Conservation (phyloP, 1,140 invertebrate species). For the Drosophila ambigua region DNA sequence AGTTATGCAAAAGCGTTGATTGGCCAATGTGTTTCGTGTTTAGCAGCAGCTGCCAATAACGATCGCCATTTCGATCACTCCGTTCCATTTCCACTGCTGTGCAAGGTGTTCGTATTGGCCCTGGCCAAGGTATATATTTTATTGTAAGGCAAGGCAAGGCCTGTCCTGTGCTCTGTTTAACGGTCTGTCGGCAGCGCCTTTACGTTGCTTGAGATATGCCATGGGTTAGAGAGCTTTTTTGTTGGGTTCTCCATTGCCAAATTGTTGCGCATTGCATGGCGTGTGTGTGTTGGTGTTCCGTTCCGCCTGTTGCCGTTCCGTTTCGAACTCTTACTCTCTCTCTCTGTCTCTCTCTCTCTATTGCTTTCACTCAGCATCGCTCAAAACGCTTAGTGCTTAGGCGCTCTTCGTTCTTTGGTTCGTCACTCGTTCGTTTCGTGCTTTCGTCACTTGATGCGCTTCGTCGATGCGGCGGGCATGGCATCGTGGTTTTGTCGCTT, state of each 20-base stretch:
- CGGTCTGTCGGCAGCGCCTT: too few species aligned
- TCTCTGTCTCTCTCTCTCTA: slow-evolving; percentile 5
- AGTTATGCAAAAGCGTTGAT: too few species aligned
- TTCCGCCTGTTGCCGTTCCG: slow-evolving; percentile 58
- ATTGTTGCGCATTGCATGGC: slow-evolving; percentile 54
- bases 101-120: too few species aligned
- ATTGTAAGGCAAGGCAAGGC: too few species aligned
- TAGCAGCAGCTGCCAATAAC: too few species aligned
- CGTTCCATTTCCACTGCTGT: too few species aligned
- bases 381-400: background rate
- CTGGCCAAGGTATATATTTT: too few species aligned
- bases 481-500: slow-evolving; percentile 28
- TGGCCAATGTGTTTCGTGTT: too few species aligned
- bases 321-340: slow-evolving; percentile 21
- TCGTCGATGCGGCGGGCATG: slow-evolving; percentile 16
- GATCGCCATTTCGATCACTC: too few species aligned
- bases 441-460: slow-evolving; percentile 23
- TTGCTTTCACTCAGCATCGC: slow-evolving; percentile 28
- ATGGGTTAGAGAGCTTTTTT: slow-evolving; percentile 33
- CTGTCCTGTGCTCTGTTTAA: too few species aligned
- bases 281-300: slow-evolving; percentile 29
- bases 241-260: slow-evolving; percentile 46
- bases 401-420: slow-evolving; percentile 26
- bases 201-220: too few species aligned
- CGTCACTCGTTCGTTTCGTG: slow-evolving; percentile 7